Evolutionary conservation across 2,797 vertebrate species (phyloP).

Genomic region (Parotocinclus haroldoi): DNA sequence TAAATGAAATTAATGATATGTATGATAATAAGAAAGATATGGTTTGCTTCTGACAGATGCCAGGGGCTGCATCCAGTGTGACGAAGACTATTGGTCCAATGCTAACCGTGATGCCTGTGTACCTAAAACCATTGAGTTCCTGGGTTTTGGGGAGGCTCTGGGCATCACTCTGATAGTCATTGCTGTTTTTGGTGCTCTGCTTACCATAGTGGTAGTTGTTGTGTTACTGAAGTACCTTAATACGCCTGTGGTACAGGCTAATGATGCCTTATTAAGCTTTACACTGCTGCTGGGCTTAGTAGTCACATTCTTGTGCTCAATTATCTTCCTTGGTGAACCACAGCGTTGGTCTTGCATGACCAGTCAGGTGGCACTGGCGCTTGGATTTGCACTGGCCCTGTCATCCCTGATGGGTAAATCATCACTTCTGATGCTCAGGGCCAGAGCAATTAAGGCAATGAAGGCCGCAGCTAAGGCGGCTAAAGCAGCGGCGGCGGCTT

Average conservation of each 20-base stretch:
- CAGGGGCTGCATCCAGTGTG: constrained; percentile 76
- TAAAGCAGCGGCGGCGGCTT: constrained; percentile 58
- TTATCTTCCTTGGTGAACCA: constrained; percentile 78
- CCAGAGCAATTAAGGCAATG: constrained; percentile 66
- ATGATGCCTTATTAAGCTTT: constrained; percentile 73
- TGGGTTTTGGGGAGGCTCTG: constrained; percentile 78
- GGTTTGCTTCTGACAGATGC: constrained; percentile 66
- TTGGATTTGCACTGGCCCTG: constrained; percentile 78
- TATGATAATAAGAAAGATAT: neutral
- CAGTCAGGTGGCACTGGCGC: constrained; percentile 75
- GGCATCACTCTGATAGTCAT: constrained; percentile 79
- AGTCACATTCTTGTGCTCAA: constrained; percentile 76
- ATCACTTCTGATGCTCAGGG: constrained; percentile 75
- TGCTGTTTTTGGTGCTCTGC: constrained; percentile 71
- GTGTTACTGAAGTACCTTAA: constrained; percentile 68
- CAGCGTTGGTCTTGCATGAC: constrained; percentile 80
- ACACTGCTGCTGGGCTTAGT: constrained; percentile 74
- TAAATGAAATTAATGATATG: too few relatives aligned
- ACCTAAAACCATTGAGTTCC: constrained; percentile 80
- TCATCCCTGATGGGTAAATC: constrained; percentile 82
- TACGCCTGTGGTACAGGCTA: constrained; percentile 77
- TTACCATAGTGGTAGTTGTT: constrained; percentile 67
- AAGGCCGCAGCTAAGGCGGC: constrained; percentile 68
- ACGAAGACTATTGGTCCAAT: constrained; percentile 80
- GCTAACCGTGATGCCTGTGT: constrained; percentile 69